Evolutionary conservation across 2,113 vertebrate species (phyloP), one percentile per base, ranked within the genome.

Genomic region (Butorides virescens): DNA sequence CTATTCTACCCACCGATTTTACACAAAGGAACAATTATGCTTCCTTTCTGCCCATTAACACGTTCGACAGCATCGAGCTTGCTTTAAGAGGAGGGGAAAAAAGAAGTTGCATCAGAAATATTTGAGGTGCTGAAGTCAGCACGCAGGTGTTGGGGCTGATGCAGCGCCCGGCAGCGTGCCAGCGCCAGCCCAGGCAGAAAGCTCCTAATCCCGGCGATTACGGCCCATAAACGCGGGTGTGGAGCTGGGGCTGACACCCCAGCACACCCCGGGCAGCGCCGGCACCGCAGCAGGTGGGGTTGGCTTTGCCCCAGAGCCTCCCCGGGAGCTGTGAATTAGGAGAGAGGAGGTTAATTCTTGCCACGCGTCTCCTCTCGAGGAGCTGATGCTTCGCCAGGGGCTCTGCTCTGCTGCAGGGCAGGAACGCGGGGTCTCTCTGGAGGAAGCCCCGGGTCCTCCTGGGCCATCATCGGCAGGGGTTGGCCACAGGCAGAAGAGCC

Each of bases 111-210:
- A 44, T 82, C 90, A 79, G 74, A 90, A 88, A 92, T 95, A 42
- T 36, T 13, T 72, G 88, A 95, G 92, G 88, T n/a, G 47, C 93
- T 94, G 96, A 93, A 93, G 78, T 88, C 93, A 94, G 95, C 95
- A 47, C 2, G 4, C 91, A 95, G 94, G 93, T 91, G 94, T 44
- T 37, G 80, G 84, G 66, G 86, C 42, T 39, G 39, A 25, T 4
- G 11, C 9, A 5, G 59, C 13, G 3, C 44, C 44, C 34, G 37
- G 83, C 92, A 44, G n/a, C 4, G 2, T 13, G 44, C 92, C 96
- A 94, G 85, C 12, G 0, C 61, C 81, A 92, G 76, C 67, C 37
- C 46, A 1, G 62, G 87, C 74, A 76, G 29, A 94, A 82, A 70
- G 3, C 20, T 46, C 81, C 85, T 73, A 61, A 96, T 86, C 78